Percentiles rank a stretch among this genome's conserved stretches.
These are phyloP conservation scores for Styela clava DNA, from an alignment of 23 tunicate genomes.

Conservation along the genomic window DNA sequence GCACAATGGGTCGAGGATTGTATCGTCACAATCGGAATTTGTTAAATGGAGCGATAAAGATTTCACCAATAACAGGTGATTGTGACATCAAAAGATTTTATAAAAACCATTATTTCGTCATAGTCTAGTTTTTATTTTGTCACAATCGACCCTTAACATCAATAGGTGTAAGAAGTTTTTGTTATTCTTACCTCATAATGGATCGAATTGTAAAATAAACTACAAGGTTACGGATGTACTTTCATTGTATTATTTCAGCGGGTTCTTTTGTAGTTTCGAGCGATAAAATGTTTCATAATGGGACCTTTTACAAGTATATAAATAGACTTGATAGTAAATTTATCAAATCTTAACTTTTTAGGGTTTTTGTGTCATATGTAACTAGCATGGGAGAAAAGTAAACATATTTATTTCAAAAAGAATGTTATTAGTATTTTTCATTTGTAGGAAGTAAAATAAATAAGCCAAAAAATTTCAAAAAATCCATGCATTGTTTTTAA, in stretches of 20 bases:
- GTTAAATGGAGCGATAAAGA: slow-evolving; percentile 34
- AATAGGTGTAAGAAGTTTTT: slow-evolving; percentile 15
- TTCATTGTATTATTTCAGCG: not conserved
- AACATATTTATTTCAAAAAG: too few species aligned
- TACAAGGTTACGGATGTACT: not conserved
- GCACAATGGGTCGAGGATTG: slow-evolving; percentile 3
- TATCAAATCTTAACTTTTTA: too few species aligned
- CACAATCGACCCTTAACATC: slow-evolving; percentile 26
- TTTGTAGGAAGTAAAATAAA: too few species aligned
- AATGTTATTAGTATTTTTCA: too few species aligned
- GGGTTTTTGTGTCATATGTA: too few species aligned
- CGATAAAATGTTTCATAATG: not conserved
- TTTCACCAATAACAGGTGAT: slow-evolving; percentile 21
- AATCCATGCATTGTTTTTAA: too few species aligned
- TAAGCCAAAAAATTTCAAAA: too few species aligned
- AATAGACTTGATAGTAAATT: too few species aligned
- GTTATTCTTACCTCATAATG: not conserved
- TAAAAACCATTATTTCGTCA: slow-evolving; percentile 27
- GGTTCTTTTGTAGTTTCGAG: not conserved
- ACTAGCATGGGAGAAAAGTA: too few species aligned
- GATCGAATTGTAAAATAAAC: not conserved
- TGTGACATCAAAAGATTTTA: slow-evolving; percentile 14
- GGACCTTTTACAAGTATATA: too few species aligned
- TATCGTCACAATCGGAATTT: slow-evolving; percentile 25
- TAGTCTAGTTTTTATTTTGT: slow-evolving; percentile 22